Base-by-base conservation (phyloP, 2,113 vertebrate genomes). In the Peucedramus taeniatus region DNA sequence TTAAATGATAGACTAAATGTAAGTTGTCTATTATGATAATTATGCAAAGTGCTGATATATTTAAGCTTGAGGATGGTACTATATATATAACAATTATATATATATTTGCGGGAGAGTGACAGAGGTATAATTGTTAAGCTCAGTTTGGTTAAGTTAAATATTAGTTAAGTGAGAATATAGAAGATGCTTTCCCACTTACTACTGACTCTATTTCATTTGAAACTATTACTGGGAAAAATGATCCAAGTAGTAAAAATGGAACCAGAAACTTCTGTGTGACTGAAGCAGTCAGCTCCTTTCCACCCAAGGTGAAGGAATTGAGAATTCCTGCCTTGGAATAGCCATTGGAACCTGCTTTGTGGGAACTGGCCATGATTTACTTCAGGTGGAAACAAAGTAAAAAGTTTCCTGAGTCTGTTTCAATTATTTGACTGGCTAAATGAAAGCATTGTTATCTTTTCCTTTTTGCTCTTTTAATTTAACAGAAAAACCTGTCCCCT, bases 1-100 rank as follows among this genome's bases (percentile, higher is more conserved):
- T 42, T 54, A 68, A 64, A 66, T 74, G 81, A 70, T 22, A 87
- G 78, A 37, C 37, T 94, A 84, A 94, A 96, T 50, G 42, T 50
- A 92, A 91, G 61, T 69, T 63, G 44, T 40, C 65, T 95, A 59
- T 83, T 94, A 90, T 75, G 71, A 82, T 61, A 84, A 78, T 95
- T 95, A 96, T 66, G 47, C 50, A 72, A 94, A 89, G 49, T 91
- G 53, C 20, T 59, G 65, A 76, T 77, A 69, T 65, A 83, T 83
- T 95, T 93, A 91, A 87, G 22, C 69, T 81, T 40, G 42, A 77
- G 84, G 56, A 94, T 93, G 81, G 21, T 74, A 28, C 64, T 93
- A 69, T 83, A 72, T 72, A 89, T 89, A 72, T 44, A 83, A 63
- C 31, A 90, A 26, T 33, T 31, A 42, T 30, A 50, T 53, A 42